phyloP scores from a whole-genome alignment of 2,797 vertebrate genomes.

The Coregonus suidteri region DNA sequence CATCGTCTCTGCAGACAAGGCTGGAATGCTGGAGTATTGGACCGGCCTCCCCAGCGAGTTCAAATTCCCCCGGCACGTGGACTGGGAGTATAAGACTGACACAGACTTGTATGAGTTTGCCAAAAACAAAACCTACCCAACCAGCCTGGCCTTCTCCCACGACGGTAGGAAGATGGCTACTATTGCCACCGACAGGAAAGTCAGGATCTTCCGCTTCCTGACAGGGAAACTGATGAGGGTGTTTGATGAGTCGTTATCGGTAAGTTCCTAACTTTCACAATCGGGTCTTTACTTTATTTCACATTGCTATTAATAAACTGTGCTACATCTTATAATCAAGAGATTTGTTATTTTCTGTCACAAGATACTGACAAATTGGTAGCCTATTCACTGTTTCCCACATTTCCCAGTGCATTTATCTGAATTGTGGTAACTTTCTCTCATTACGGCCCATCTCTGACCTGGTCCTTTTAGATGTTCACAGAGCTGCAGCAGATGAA shows the following conservation, averaged over 20 bases:
- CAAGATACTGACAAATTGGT: background rate
- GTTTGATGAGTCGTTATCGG: slow-evolving; percentile 94
- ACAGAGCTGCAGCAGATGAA: slow-evolving; percentile 99
- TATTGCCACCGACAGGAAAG: slow-evolving; percentile 93
- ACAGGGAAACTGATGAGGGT: slow-evolving; percentile 95
- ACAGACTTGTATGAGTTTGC: slow-evolving; percentile 98
- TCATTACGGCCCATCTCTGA: background rate
- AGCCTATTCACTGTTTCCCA: background rate
- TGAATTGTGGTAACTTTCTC: background rate
- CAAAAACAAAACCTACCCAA: slow-evolving; percentile 92
- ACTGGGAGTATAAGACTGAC: slow-evolving; percentile 96
- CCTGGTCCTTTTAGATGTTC: slow-evolving; percentile 85
- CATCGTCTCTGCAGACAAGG: slow-evolving; percentile 92
- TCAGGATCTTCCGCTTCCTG: slow-evolving; percentile 95
- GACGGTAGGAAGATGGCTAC: slow-evolving; percentile 98
- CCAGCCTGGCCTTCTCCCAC: slow-evolving; percentile 88
- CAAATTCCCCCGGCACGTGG: slow-evolving; percentile 88
- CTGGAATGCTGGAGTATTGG: slow-evolving; percentile 98
- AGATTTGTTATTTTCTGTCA: background rate
- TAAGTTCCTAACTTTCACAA: slow-evolving; percentile 66
- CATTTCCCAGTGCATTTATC: background rate
- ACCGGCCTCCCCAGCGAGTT: slow-evolving; percentile 91
- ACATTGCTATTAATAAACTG: background rate
- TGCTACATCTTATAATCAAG: slow-evolving; percentile 21
- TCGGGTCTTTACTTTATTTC: background rate